Base-by-base conservation (phyloP, 2,888 invertebrate species). In the Amblyteles armatorius region DNA sequence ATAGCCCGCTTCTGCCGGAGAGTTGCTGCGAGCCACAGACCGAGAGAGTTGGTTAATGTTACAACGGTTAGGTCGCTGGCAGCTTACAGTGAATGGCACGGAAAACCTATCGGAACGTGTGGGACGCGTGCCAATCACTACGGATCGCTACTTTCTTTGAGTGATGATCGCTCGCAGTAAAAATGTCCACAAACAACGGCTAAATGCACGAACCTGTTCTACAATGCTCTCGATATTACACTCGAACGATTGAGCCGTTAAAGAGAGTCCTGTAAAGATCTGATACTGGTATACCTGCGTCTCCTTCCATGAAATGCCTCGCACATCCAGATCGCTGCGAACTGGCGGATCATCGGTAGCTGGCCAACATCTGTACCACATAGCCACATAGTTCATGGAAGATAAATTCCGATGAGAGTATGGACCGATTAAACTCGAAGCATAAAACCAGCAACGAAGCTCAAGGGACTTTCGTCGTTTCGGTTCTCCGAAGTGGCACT, bases 391-490 rank as follows among this genome's bases (percentile, higher is more conserved):
- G 36, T 40, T 16, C 13, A 36, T 50, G 22, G 26, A 19, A 71
- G 67, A 71, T 50, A 36, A 63, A 48, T 33, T 13, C 55, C 52
- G 52, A 71, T 7, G 68, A 60, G 72, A 71, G 22, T 74, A 78
- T 36, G 78, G 76, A 16, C 44, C 67, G 60, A 65, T 67, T 81
- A 78, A 84, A 77, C 71, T 68, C 74, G 71, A 69, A 78, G 55
- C 78, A 72, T 87, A 81, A 86, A 87, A 85, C 74, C 77, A 33
- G 63, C 36, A 65, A 48, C 44, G 84, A 76, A 77, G 74, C 80
- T 83, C 44, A 36, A 71, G 69, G 48, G 57, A 74, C 73, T 82
- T 78, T 48, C 36, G 79, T 79, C 74, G 71, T 80, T 83, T 68
- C 40, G 52, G 36, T 79, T 82, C 85, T 48, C 68, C 80, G 69